Base-by-base conservation (phyloP, 2,888 invertebrate species). In the Cosmorhoe ocellata region DNA sequence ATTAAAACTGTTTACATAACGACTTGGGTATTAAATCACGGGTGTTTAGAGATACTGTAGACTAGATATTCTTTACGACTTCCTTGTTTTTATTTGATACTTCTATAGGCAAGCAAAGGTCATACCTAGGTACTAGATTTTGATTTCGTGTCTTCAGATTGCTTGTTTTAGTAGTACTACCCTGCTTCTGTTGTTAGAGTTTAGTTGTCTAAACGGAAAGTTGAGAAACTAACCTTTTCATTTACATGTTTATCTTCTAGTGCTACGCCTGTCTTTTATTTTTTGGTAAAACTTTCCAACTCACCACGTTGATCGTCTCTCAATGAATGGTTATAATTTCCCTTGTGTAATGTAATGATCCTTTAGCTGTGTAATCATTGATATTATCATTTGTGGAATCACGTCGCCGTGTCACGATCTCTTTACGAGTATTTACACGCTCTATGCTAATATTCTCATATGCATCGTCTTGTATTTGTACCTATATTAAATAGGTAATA, bases 391-490 rank as follows among this genome's bases (percentile, higher is more conserved):
- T 46, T 55, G 40, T 45, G 51, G 51, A 48, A 66, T 66, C 71
- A 68, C 64, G 56, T 42, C 55, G 58, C 27, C 52, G 11, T 54
- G 66, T 76, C 74, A 74, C 76, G 74, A 72, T 65, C 47, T 37
- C 45, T 69, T 69, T 67, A 64, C 38, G 34, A 66, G 56, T 62
- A 59, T 53, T 61, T 60, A 62, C 63, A 64, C 56, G 63, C 42
- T 41, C 51, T 57, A 69, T 71, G 66, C 63, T 63, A 57, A 57
- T 57, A 47, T 48, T 34, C 34, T 53, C 49, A 42, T 47, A 37
- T 54, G 49, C 51, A 49, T 44, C 40, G 34, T 8, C 31, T 33
- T 41, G 22, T 7, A 7, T 24, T 36, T 40, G 14, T 43, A 36
- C 18, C 18, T 28, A 30, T 22, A 39, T 30, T 13, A 44, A 33